phyloP scores from a whole-genome alignment of 2,797 vertebrate species.

The Rhynchotus rufescens region DNA sequence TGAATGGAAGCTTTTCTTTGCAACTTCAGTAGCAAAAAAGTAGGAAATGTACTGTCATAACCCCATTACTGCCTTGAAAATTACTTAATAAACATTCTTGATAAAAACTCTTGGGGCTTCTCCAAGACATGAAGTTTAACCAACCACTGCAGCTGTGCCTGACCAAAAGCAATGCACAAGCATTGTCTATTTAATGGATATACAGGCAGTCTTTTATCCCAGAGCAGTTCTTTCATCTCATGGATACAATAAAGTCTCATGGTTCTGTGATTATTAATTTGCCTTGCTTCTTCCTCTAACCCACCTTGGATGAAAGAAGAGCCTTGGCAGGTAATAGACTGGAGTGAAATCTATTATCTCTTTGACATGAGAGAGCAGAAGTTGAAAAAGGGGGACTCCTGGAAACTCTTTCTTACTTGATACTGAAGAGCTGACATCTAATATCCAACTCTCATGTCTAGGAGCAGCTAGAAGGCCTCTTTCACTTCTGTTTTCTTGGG shows the following conservation, averaged over 20 bases:
- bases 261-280: neutral
- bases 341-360: neutral
- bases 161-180: neutral
- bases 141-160: neutral
- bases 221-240: neutral
- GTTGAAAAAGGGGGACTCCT: neutral
- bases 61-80: neutral
- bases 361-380: neutral
- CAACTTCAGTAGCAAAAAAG: neutral
- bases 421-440: neutral
- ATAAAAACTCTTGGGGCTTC: neutral
- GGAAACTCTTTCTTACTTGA: neutral
- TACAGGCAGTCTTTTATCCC: neutral
- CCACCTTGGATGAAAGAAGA: neutral
- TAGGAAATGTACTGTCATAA: neutral
- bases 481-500: neutral
- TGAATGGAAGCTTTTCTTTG: neutral
- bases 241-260: neutral
- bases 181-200: neutral
- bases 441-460: neutral
- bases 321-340: neutral
- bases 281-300: neutral
- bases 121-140: neutral
- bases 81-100: neutral
- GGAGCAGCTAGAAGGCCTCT: neutral